phyloP scores from a whole-genome alignment of 64 coral and sea anemone genomes.

The Pocillopora verrucosa region DNA sequence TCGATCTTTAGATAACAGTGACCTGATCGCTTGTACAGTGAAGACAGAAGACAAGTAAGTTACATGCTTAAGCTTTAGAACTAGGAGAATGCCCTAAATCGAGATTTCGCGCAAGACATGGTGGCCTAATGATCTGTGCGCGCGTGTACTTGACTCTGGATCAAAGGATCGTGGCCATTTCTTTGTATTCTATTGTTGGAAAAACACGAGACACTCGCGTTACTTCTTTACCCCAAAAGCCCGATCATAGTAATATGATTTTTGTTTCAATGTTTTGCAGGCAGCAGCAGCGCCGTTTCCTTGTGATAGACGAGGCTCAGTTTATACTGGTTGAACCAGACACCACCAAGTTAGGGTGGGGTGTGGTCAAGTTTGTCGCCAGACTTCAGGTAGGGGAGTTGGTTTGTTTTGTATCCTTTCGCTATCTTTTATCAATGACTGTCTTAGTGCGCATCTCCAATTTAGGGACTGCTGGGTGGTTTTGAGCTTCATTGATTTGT shows the following conservation, averaged over 20 bases:
- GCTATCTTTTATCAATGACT: no score
- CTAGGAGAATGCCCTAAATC: background rate
- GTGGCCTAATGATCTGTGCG: no score
- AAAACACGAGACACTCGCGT: no score
- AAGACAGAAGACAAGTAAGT: constrained; percentile 87
- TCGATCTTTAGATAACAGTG: constrained; percentile 87
- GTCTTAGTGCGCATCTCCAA: no score
- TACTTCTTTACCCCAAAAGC: no score
- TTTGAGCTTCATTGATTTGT: no score
- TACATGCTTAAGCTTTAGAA: background rate
- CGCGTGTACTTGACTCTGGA: no score
- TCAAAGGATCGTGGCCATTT: no score
- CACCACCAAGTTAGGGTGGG: constrained; percentile 94
- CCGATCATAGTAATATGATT: background rate
- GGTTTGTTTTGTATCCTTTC: background rate
- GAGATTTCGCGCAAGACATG: no score
- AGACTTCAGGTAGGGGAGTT: constrained; percentile 74
- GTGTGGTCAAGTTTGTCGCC: constrained; percentile 98
- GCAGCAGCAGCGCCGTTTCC: constrained; percentile 84
- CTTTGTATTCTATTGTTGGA: no score
- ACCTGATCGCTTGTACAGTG: constrained; percentile 93
- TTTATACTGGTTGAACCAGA: constrained; percentile 98
- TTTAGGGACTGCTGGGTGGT: no score
- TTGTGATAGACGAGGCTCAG: constrained; percentile 98
- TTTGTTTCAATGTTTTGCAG: background rate